Conservation (phyloP, 2,888 invertebrate species). For the Emmelina monodactyla region DNA sequence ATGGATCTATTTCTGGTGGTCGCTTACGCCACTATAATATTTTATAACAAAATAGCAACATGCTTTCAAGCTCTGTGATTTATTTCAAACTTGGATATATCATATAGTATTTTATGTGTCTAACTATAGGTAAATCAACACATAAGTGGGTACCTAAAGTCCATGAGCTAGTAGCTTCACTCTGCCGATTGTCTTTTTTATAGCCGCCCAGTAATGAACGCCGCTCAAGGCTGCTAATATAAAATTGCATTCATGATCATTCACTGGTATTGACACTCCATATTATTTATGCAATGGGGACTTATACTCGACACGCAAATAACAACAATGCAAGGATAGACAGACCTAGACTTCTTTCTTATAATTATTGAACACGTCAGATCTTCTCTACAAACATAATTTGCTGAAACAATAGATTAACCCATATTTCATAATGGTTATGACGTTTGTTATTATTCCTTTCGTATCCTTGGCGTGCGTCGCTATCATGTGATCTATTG, state of each 20-base stretch:
- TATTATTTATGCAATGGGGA: constrained; percentile 61
- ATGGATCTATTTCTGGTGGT: too few species aligned
- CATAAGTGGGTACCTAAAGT: too few species aligned
- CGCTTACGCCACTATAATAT: too few species aligned
- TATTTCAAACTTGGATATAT: too few species aligned
- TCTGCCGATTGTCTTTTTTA: too few species aligned
- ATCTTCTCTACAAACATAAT: constrained; percentile 37
- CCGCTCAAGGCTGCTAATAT: constrained; percentile 40
- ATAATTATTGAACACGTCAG: constrained; percentile 50
- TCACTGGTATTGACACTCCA: constrained; percentile 39
- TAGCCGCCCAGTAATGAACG: too few species aligned
- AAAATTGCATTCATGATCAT: constrained; percentile 32
- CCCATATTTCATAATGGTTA: constrained; percentile 36
- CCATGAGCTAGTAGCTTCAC: too few species aligned
- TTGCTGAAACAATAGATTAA: constrained; percentile 55
- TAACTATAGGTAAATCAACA: too few species aligned
- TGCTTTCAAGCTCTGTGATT: too few species aligned
- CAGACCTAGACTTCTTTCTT: constrained; percentile 61
- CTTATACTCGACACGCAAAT: constrained; percentile 59
- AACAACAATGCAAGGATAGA: constrained; percentile 61
- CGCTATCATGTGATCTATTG: constrained; percentile 66
- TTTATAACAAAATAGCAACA: too few species aligned
- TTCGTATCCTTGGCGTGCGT: constrained; percentile 59
- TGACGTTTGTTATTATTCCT: constrained; percentile 33
- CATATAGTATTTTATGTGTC: too few species aligned